Conservation (phyloP, 2,888 invertebrate genomes). For the Ophion costatus region DNA sequence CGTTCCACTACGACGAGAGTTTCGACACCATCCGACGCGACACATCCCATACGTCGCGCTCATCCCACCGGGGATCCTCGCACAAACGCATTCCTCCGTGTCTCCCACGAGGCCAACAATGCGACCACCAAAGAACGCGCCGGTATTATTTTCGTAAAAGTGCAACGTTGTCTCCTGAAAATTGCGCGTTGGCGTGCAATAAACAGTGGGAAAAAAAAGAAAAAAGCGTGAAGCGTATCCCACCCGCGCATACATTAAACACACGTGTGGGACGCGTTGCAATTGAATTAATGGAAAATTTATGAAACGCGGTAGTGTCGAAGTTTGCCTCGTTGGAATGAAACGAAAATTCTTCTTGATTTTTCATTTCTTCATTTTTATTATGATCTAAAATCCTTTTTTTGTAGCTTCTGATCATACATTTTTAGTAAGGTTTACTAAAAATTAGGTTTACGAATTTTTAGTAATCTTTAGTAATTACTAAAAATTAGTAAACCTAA, state of each 20-base stretch:
- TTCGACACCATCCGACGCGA: neutral
- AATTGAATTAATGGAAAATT: conserved; percentile 33
- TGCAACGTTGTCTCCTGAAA: neutral
- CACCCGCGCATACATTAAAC: neutral
- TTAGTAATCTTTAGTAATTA: too few relatives aligned
- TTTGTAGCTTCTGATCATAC: too few relatives aligned
- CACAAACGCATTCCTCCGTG: conserved; percentile 20
- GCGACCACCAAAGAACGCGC: conserved; percentile 3
- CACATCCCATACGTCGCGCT: neutral
- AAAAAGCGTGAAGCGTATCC: neutral
- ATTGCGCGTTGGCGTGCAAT: conserved; percentile 12
- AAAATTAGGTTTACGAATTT: too few relatives aligned
- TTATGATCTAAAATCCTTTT: too few relatives aligned
- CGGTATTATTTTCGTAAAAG: conserved; percentile 18
- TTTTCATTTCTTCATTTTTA: too few relatives aligned
- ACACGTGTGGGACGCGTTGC: neutral
- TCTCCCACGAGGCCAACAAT: neutral
- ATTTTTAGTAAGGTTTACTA: too few relatives aligned
- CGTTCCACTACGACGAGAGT: neutral
- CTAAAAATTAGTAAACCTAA: too few relatives aligned
- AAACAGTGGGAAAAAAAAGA: neutral
- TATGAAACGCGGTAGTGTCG: neutral
- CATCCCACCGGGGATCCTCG: neutral
- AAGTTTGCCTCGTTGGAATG: too few relatives aligned
- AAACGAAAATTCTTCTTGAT: too few relatives aligned